Conservation (phyloP, 2,113 vertebrate genomes). For the Cheirogaleus medius region DNA sequence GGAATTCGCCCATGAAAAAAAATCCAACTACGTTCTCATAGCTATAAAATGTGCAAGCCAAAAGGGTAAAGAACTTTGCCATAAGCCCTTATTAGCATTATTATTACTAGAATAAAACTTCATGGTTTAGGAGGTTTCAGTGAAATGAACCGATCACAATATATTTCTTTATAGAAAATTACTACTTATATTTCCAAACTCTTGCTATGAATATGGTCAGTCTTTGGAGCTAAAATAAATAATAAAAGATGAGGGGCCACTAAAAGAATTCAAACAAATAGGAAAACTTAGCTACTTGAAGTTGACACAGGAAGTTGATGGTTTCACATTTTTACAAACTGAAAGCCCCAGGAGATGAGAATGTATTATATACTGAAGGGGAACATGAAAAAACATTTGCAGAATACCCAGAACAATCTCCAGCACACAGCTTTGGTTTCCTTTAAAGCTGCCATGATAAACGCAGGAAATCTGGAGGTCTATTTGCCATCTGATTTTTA, state of each 20-base stretch:
- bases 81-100: background rate
- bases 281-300: slow-evolving; percentile 49
- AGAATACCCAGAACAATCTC: background rate
- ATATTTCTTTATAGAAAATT: slow-evolving; percentile 16
- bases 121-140: background rate
- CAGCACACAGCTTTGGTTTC: slow-evolving; percentile 16
- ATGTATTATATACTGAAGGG: background rate
- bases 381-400: background rate
- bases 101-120: background rate
- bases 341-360: slow-evolving; percentile 50
- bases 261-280: slow-evolving; percentile 62
- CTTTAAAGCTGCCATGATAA: slow-evolving; percentile 24
- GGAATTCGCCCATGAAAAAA: background rate
- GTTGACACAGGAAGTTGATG: slow-evolving; percentile 48
- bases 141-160: slow-evolving; percentile 9
- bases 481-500: background rate
- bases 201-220: slow-evolving; percentile 25
- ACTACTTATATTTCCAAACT: background rate
- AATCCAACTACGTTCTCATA: background rate
- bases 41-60: background rate
- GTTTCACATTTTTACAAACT: slow-evolving; percentile 44
- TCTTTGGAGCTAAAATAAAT: slow-evolving; percentile 46
- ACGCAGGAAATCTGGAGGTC: slow-evolving; percentile 53
- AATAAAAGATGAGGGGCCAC: slow-evolving; percentile 21
- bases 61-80: background rate